Conservation (phyloP, 2,113 vertebrate genomes). For the Alethe castanea region DNA sequence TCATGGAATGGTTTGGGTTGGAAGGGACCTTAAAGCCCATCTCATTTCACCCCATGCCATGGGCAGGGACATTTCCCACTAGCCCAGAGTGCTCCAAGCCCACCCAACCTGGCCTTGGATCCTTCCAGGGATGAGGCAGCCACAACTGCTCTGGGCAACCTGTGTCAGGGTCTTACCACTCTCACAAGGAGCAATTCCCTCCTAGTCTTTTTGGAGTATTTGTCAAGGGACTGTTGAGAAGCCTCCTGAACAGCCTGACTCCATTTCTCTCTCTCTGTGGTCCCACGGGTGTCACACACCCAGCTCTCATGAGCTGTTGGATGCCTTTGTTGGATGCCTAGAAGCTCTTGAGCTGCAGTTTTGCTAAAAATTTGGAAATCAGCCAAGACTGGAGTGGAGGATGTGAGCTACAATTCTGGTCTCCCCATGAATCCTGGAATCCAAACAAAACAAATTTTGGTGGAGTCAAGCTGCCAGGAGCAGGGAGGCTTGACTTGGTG, state of each 20-base stretch:
- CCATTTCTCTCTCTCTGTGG: neutral
- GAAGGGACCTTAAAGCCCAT: neutral
- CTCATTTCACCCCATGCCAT: neutral
- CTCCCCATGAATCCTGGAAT: neutral
- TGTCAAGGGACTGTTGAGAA: neutral
- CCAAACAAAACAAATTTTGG: neutral
- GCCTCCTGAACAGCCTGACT: neutral
- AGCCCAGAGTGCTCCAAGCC: fast-evolving
- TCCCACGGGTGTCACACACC: fast-evolving
- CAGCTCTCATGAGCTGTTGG: neutral
- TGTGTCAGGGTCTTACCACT: neutral
- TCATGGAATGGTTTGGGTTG: neutral
- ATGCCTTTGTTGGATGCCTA: neutral
- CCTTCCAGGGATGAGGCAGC: neutral
- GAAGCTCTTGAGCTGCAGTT: neutral
- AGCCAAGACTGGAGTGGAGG: neutral
- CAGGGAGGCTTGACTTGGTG: neutral
- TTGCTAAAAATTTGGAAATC: neutral
- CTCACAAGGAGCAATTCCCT: neutral
- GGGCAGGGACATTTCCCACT: neutral
- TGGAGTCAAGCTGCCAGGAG: neutral
- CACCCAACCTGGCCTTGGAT: fast-evolving
- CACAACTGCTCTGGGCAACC: neutral
- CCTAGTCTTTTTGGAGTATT: neutral
- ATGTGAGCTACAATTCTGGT: neutral